A percentile compares a stretch with the other conserved stretches of the same genome.
phyloP scores from a whole-genome alignment of 2,113 vertebrate genomes.

The Theropithecus gelada region DNA sequence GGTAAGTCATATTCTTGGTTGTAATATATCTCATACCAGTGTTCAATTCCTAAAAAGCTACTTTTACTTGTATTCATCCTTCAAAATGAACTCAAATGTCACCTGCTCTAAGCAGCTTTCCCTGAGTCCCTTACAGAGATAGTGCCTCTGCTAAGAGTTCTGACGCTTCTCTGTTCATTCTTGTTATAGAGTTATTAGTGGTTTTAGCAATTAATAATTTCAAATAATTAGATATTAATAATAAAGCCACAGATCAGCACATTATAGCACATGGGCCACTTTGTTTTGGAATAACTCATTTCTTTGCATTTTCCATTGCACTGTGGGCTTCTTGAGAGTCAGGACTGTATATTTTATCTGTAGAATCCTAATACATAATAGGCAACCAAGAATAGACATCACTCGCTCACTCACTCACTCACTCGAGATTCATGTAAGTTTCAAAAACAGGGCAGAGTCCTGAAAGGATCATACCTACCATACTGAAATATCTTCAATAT shows the following conservation, averaged over 20 bases:
- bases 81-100: not conserved
- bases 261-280: not conserved
- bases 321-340: not conserved
- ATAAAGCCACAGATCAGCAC: not conserved
- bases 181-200: not conserved
- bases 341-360: not conserved
- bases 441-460: not conserved
- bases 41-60: slow-evolving; percentile 1
- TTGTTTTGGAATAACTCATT: not conserved
- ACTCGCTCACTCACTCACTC: not conserved
- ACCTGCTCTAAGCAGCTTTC: not conserved
- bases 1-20: not conserved
- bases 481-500: not conserved
- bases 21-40: not conserved
- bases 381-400: not conserved
- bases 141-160: not conserved
- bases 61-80: not conserved
- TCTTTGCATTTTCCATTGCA: not conserved
- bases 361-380: not conserved
- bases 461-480: not conserved
- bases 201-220: slow-evolving; percentile 1
- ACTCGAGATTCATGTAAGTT: not conserved
- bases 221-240: not conserved
- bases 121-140: not conserved
- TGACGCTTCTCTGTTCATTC: not conserved